These are phyloP conservation scores for Gisinianus flammeolus DNA, from an alignment of 2,888 invertebrate genomes.

Conservation along the genomic window DNA sequence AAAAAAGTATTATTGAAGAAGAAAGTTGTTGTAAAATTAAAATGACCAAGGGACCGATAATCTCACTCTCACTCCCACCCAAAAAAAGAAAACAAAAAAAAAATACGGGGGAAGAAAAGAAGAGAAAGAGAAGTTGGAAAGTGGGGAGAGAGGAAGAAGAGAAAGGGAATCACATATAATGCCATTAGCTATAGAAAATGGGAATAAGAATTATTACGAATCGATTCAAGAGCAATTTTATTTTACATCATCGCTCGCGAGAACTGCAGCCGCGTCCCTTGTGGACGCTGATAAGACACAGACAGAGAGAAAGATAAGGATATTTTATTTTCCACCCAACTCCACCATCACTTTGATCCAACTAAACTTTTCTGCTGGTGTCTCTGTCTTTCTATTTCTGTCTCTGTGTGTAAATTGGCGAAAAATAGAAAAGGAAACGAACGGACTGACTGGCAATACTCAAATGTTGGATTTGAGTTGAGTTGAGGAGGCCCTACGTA, in stretches of 20 bases:
- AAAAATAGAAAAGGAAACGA: neutral
- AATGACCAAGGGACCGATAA: neutral
- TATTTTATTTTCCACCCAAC: conserved; percentile 17
- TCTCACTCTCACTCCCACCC: neutral
- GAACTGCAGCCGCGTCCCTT: neutral
- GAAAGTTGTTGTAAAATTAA: neutral
- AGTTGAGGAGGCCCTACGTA: neutral
- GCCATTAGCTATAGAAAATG: conserved; percentile 8
- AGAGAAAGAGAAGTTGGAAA: neutral
- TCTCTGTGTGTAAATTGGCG: neutral
- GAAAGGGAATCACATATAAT: conserved; percentile 3
- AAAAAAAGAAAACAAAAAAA: neutral
- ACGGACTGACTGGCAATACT: neutral
- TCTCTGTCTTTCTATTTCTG: neutral
- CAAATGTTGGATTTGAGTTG: neutral
- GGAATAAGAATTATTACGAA: conserved; percentile 9
- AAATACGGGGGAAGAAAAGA: neutral
- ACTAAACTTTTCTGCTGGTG: conserved; percentile 11
- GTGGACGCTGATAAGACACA: conserved; percentile 4
- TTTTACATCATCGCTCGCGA: conserved; percentile 26
- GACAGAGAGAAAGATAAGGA: neutral
- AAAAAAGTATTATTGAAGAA: neutral
- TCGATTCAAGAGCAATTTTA: conserved; percentile 27
- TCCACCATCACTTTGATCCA: conserved; percentile 21
- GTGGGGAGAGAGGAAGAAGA: neutral